Evolutionary conservation across 2,888 invertebrate species (phyloP).

Genomic region (Nineta flava): DNA sequence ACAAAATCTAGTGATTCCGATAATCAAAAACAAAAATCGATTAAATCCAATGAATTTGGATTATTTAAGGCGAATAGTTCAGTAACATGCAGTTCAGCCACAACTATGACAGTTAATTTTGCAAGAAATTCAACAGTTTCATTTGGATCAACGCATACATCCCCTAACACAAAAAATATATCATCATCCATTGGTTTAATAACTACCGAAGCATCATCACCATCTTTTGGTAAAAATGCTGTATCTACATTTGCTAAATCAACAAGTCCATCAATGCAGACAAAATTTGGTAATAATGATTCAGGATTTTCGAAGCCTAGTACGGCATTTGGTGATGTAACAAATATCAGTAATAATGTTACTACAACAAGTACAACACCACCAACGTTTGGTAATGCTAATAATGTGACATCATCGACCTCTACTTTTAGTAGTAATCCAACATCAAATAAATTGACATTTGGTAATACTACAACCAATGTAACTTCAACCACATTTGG

Average conservation of each 20-base stretch:
- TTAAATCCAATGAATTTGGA: background rate
- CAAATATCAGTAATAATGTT: background rate
- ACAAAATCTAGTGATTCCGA: background rate
- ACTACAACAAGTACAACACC: background rate
- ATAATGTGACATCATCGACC: background rate
- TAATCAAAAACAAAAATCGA: background rate
- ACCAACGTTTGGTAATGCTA: background rate
- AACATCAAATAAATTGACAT: no score
- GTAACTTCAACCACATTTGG: no score
- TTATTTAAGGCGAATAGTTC: background rate
- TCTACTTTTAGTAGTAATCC: background rate
- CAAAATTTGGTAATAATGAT: no score
- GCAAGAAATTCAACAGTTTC: slow-evolving; percentile 1
- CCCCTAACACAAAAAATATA: no score
- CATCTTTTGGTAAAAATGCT: background rate
- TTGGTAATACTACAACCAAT: no score
- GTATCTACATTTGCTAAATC: slow-evolving; percentile 1
- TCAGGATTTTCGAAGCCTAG: slow-evolving; percentile 2
- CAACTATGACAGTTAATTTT: slow-evolving; percentile 5
- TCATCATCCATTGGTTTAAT: no score
- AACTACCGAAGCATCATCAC: no score
- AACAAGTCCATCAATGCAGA: background rate
- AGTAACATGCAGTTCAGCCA: slow-evolving; percentile 5
- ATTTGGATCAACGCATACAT: background rate
- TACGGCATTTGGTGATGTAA: slow-evolving; percentile 2